Evolutionary conservation across 2,113 vertebrate genomes (phyloP).

Genomic region (Anguilla japonica): DNA sequence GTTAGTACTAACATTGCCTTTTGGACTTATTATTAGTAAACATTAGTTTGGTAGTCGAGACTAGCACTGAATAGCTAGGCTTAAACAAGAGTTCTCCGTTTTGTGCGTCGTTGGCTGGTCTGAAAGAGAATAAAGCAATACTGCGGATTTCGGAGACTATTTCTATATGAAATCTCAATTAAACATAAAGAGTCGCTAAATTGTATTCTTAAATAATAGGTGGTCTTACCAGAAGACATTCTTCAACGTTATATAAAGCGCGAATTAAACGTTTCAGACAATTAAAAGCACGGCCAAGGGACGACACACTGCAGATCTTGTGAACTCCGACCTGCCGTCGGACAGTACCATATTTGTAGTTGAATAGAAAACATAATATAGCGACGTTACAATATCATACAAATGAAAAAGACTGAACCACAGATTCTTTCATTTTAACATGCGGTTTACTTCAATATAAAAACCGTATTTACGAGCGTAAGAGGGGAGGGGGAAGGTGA

Average conservation of each 20-base stretch:
- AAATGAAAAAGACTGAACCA: neutral
- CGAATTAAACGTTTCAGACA: slow-evolving; percentile 14
- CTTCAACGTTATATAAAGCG: slow-evolving; percentile 38
- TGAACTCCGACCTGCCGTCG: slow-evolving; percentile 44
- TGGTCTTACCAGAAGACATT: slow-evolving; percentile 71
- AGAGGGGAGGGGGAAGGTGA: neutral
- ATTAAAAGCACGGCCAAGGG: slow-evolving; percentile 50
- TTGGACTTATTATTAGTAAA: neutral
- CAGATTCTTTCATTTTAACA: neutral
- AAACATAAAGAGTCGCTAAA: neutral
- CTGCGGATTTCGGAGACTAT: neutral
- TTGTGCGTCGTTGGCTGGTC: neutral
- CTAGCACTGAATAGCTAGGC: neutral
- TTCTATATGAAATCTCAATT: neutral
- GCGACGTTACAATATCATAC: neutral
- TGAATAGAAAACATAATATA: neutral
- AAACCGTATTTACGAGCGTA: neutral
- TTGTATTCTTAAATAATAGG: neutral
- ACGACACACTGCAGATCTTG: slow-evolving; percentile 57
- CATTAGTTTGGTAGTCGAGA: neutral
- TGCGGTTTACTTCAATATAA: neutral
- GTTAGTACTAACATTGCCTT: neutral
- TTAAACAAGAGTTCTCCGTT: neutral
- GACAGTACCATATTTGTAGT: slow-evolving; percentile 12
- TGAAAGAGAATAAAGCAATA: neutral